Conservation (phyloP, 2,888 invertebrate species). For the Drosophila anomelani region DNA sequence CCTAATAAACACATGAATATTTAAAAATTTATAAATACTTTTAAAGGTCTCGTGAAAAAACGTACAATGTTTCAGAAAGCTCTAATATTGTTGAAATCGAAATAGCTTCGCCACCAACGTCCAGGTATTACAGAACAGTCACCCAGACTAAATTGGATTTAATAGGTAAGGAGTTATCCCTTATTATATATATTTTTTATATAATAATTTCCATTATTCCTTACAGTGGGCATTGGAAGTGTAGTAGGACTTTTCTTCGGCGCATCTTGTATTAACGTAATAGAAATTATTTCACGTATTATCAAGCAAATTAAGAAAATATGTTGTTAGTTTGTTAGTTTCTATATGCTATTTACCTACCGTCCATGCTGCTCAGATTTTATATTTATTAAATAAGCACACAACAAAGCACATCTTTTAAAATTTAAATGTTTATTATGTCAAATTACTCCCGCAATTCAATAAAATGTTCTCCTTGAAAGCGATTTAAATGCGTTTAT, state of each 20-base stretch:
- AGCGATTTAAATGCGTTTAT: background rate
- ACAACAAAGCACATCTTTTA: background rate
- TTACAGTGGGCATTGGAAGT: constrained; percentile 73
- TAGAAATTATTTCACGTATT: constrained; percentile 48
- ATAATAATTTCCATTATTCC: background rate
- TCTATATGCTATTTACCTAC: background rate
- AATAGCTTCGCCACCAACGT: constrained; percentile 62
- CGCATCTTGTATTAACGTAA: constrained; percentile 58
- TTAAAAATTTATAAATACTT: background rate
- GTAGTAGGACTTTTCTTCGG: constrained; percentile 72
- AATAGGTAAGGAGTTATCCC: constrained; percentile 52
- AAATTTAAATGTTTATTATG: background rate
- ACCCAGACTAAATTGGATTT: constrained; percentile 74
- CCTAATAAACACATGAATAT: background rate
- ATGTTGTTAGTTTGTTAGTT: background rate
- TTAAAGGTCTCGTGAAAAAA: constrained; percentile 56
- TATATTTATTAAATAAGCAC: too few species aligned
- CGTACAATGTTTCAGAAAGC: constrained; percentile 1
- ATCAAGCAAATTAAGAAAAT: constrained; percentile 10
- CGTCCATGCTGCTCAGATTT: background rate
- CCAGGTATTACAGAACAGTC: constrained; percentile 65
- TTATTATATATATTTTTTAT: background rate
- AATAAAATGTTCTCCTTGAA: background rate
- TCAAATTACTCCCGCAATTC: background rate
- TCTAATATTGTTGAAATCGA: constrained; percentile 54